A percentile compares a stretch with the other conserved stretches of the same genome.
phyloP scores from a whole-genome alignment of 2,888 invertebrate genomes.

The Lordiphosa andalusiaca region DNA sequence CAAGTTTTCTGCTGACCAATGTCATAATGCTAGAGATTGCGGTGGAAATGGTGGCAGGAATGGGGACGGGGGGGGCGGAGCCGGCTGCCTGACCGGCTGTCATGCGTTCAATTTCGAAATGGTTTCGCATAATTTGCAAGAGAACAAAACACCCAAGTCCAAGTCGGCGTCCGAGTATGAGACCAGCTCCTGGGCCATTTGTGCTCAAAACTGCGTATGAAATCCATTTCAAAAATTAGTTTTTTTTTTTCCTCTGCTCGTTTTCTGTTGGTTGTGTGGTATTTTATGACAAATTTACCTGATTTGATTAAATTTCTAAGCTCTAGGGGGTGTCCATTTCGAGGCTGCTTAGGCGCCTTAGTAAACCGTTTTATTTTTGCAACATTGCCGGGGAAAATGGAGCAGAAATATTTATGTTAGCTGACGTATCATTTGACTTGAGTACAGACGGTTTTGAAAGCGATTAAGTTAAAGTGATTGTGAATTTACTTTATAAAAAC shows the following conservation, averaged over 20 bases:
- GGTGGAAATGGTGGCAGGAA: constrained; percentile 3
- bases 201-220: constrained; percentile 72
- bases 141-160: constrained; percentile 47
- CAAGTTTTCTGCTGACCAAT: constrained; percentile 76
- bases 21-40: constrained; percentile 52
- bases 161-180: constrained; percentile 11
- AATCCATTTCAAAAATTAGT: constrained; percentile 77
- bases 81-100: constrained; percentile 43
- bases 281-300: constrained; percentile 79
- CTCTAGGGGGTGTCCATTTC: too few relatives aligned
- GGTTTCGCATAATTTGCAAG: constrained; percentile 79
- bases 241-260: constrained; percentile 39
- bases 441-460: too few relatives aligned
- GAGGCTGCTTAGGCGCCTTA: constrained; percentile 10
- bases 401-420: constrained; percentile 23
- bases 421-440: too few relatives aligned
- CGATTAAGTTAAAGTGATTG: too few relatives aligned
- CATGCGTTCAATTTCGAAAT: constrained; percentile 78
- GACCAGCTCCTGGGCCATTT: constrained; percentile 52
- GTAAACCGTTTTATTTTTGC: constrained; percentile 17
- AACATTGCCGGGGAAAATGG: constrained; percentile 18
- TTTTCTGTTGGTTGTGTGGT: constrained; percentile 30
- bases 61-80: constrained; percentile 20
- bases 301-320: constrained; percentile 76
- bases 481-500: too few relatives aligned